A percentile compares a stretch with the other conserved stretches of the same genome.
phyloP scores from a whole-genome alignment of 1,140 invertebrate genomes.

The Caenorhabditis inopinata region DNA sequence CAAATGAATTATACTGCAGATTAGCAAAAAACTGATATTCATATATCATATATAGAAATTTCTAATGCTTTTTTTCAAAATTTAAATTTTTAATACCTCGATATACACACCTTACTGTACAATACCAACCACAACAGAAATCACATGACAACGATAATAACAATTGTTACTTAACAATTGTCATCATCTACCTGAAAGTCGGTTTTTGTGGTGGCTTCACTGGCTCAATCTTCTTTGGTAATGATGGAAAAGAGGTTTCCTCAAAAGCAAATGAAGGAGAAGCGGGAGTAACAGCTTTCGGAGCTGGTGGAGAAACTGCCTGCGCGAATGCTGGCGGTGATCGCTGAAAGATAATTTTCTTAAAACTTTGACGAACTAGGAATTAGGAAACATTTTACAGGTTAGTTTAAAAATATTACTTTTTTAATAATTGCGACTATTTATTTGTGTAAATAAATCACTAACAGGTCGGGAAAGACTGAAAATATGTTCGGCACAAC shows the following conservation, averaged over 20 bases:
- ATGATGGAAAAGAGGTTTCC: constrained; percentile 36
- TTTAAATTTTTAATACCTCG: background rate
- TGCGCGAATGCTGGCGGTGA: background rate
- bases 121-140: background rate
- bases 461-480: too few species aligned
- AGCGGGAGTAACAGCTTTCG: too few species aligned
- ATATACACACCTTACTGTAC: background rate
- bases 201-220: constrained; percentile 45
- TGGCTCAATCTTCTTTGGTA: constrained; percentile 40
- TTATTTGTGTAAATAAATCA: too few species aligned
- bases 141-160: constrained; percentile 27
- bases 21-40: background rate
- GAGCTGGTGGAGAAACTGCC: background rate
- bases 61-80: background rate
- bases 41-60: background rate
- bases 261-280: constrained; percentile 42
- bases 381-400: too few species aligned
- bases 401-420: too few species aligned
- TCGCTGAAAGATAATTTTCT: background rate
- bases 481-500: too few species aligned
- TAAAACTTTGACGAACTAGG: too few species aligned
- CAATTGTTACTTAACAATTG: background rate
- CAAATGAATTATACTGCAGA: too few species aligned
- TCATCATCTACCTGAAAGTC: constrained; percentile 34
- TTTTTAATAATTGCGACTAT: too few species aligned